These are phyloP conservation scores for Perca fluviatilis DNA, from an alignment of 2,113 vertebrate genomes.

Conservation along the genomic window DNA sequence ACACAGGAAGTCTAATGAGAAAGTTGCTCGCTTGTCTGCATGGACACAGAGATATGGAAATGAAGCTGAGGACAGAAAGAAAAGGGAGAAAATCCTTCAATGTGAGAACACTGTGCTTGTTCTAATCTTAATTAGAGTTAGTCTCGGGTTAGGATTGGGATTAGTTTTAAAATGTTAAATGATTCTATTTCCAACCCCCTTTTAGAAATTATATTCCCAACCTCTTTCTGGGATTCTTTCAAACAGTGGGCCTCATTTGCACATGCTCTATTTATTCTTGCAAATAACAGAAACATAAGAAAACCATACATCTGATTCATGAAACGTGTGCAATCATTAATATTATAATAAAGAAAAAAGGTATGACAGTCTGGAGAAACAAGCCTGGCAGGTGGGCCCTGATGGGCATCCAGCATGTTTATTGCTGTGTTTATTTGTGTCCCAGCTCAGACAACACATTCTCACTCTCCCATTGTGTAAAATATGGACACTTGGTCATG, in stretches of 20 bases:
- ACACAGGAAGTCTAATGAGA: constrained; percentile 14
- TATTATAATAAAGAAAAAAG: not conserved
- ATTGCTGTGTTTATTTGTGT: not conserved
- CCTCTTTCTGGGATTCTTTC: not conserved
- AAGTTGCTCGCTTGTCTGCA: not conserved
- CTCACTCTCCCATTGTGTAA: too few species aligned
- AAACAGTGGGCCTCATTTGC: not conserved
- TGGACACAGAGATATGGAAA: constrained; percentile 11
- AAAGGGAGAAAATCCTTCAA: constrained; percentile 14
- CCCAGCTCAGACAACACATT: too few species aligned
- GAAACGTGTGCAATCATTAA: not conserved
- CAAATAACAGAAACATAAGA: not conserved
- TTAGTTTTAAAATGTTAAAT: not conserved
- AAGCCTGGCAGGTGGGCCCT: not conserved
- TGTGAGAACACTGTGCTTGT: not conserved
- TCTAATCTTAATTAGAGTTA: constrained; percentile 11
- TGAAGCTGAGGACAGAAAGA: not conserved
- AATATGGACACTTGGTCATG: too few species aligned
- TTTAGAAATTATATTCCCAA: not conserved
- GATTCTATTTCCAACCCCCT: not conserved
- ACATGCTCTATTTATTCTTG: not conserved
- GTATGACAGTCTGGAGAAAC: not conserved
- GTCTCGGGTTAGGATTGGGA: not conserved
- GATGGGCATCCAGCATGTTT: not conserved
- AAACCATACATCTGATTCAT: not conserved